Base-by-base conservation (phyloP, 2,797 vertebrate species). In the Diceros bicornis region DNA sequence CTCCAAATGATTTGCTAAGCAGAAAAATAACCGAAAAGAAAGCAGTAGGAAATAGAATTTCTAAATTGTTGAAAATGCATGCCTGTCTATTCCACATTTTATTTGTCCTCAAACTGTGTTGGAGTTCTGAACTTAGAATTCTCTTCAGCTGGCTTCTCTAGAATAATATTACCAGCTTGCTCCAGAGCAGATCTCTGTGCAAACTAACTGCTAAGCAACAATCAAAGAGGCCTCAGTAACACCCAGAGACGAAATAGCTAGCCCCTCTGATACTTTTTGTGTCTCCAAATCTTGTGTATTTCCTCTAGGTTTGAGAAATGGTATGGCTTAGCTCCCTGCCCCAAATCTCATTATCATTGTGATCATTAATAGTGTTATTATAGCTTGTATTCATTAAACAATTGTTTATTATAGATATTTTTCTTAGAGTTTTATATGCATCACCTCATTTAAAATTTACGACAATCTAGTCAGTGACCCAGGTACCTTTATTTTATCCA, bases 11-110 rank as follows among this genome's bases (percentile, higher is more conserved):
- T 10, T 81, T 94, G n/a, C 10, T 96, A 72, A 97, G 17, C 16
- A 93, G 52, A 84, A 89, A 93, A 92, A 23, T 2, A 34, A 97
- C 90, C 66, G 44, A 85, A 95, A 82, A 97, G 81, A 72, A 97
- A 84, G 34, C 1, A 68, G 4, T n/a, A 83, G 74, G 7, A 71
- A 90, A 14, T 6, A 86, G 27, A 91, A 20, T n/a, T 75, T 12
- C 13, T n/a, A 72, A 82, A 92, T 25, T 55, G 10, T 61, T 97
- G 4, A 83, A 8, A 0, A 0, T 13, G 0, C 16, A 44, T 2
- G 23, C 75, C 13, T 25, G n/a, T 94, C 17, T 12, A 18, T 27
- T 18, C 20, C 16, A 57, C 13, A 41, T 41, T 71, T 52, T 75
- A 27, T 77, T 69, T 77, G 52, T 59, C 27, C 12, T 23, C 14